phyloP scores from a whole-genome alignment of 1,140 invertebrate species.

The Eumeta japonica region DNA sequence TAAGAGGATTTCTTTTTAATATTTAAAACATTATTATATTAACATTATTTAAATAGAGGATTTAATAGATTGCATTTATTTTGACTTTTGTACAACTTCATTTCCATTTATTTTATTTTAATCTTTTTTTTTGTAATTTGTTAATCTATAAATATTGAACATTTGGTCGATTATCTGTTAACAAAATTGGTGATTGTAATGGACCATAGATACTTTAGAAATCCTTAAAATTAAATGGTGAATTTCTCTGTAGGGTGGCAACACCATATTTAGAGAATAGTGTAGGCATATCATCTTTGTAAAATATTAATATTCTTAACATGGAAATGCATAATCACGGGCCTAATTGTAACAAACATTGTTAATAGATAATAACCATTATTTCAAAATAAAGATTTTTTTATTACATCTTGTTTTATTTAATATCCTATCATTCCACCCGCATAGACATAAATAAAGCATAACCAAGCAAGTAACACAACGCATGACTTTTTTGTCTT shows the following conservation, averaged over 20 bases:
- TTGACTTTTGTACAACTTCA: constrained; percentile 47
- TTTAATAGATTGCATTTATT: constrained; percentile 55
- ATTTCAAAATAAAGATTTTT: constrained; percentile 56
- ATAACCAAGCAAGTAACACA: too few relatives aligned
- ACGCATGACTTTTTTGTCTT: too few relatives aligned
- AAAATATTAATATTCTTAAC: constrained; percentile 40
- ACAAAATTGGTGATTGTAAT: constrained; percentile 18
- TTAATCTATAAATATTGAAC: constrained; percentile 37
- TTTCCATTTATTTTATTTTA: constrained; percentile 48
- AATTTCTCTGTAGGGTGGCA: neutral
- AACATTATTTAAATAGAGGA: constrained; percentile 43
- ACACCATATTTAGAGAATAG: constrained; percentile 12
- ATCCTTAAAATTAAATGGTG: neutral
- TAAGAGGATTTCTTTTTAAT: constrained; percentile 27
- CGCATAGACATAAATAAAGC: too few relatives aligned
- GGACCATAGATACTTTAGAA: constrained; percentile 16
- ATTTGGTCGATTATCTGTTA: constrained; percentile 54
- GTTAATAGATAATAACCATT: constrained; percentile 58
- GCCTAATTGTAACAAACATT: constrained; percentile 49
- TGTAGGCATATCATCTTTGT: constrained; percentile 46
- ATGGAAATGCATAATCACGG: constrained; percentile 36
- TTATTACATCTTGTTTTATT: too few relatives aligned
- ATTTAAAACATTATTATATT: constrained; percentile 49
- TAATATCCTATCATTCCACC: too few relatives aligned
- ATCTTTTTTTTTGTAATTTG: constrained; percentile 41